Percentiles rank a stretch among this genome's conserved stretches.
These are phyloP conservation scores for Fopius arisanus DNA, from an alignment of 1,140 invertebrate genomes.

Conservation along the genomic window DNA sequence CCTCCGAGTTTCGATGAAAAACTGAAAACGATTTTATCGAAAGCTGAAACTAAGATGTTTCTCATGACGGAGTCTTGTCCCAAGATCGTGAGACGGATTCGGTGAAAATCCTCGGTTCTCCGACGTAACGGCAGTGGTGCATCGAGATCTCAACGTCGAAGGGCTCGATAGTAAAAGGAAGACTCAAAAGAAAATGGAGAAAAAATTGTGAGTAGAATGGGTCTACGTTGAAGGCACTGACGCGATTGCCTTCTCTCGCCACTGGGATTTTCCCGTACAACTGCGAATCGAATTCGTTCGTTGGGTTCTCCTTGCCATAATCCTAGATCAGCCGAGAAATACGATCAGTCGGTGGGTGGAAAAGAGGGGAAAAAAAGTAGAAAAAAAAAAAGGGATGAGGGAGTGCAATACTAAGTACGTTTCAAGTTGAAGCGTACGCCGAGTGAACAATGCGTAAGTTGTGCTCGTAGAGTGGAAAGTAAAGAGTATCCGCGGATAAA, in stretches of 20 bases:
- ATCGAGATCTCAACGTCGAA: neutral
- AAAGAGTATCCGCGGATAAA: neutral
- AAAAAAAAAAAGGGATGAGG: neutral
- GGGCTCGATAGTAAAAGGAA: neutral
- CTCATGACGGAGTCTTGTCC: neutral
- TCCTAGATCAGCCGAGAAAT: conserved; percentile 30
- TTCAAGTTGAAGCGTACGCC: no score
- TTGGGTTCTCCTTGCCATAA: conserved; percentile 24
- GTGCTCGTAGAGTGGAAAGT: neutral
- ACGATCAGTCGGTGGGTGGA: conserved; percentile 22
- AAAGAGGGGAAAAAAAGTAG: neutral
- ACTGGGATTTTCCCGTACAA: conserved; percentile 8
- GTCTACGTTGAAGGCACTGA: conserved; percentile 2
- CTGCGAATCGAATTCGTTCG: conserved; percentile 31
- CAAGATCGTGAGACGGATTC: neutral
- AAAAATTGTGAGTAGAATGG: conserved; percentile 4
- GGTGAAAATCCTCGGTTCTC: neutral
- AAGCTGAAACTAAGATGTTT: neutral
- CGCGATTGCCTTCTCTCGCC: conserved; percentile 17
- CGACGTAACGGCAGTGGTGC: neutral
- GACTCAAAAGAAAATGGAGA: neutral
- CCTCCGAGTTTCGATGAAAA: no score
- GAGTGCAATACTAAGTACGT: neutral
- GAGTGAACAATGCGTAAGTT: neutral
- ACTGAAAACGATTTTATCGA: neutral